Conservation (phyloP, 2,888 invertebrate genomes). For the Ethmia dodecea region DNA sequence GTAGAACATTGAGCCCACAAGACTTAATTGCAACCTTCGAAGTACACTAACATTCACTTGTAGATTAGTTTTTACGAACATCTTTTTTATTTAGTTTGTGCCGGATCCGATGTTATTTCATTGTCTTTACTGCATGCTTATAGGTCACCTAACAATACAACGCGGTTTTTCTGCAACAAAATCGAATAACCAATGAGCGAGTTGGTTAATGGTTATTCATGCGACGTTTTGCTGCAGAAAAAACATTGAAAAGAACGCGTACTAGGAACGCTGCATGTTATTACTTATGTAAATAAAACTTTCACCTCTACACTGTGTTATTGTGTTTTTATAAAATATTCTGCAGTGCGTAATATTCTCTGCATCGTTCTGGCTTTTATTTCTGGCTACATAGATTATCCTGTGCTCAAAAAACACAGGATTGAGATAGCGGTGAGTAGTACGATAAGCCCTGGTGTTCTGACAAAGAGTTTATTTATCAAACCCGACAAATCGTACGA, state of each 20-base stretch:
- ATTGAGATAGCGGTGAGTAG: conserved; percentile 2
- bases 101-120: conserved; percentile 24
- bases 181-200: not conserved
- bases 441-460: conserved; percentile 7
- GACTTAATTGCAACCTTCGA: conserved; percentile 19
- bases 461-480: not conserved
- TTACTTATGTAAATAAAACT: conserved; percentile 31
- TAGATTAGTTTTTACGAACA: conserved; percentile 37
- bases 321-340: conserved; percentile 27
- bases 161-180: conserved; percentile 45
- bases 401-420: conserved; percentile 13
- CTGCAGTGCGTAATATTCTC: conserved; percentile 32
- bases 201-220: conserved; percentile 11
- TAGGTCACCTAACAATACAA: conserved; percentile 32
- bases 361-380: conserved; percentile 46
- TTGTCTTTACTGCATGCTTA: conserved; percentile 46
- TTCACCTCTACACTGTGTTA: conserved; percentile 25
- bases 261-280: conserved; percentile 37
- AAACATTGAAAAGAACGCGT: conserved; percentile 26
- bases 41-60: conserved; percentile 54
- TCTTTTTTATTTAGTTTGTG: conserved; percentile 43
- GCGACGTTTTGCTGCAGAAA: conserved; percentile 38
- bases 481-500: not conserved
- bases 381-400: conserved; percentile 28
- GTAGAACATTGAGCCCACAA: conserved; percentile 75